Evolutionary conservation across 1,140 invertebrate genomes (phyloP).

Genomic region (Neodiprion lecontei): DNA sequence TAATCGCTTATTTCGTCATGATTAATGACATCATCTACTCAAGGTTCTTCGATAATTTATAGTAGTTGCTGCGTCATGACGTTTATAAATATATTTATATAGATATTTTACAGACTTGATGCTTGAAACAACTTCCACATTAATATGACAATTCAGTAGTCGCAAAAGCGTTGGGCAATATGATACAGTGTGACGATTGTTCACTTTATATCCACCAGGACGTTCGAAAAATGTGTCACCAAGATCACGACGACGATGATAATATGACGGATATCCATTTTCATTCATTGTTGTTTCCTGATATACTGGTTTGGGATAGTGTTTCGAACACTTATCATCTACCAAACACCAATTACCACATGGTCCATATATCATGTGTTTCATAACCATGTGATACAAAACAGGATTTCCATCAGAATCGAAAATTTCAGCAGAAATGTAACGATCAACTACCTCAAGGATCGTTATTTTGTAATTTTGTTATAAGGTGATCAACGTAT

Average conservation of each 20-base stretch:
- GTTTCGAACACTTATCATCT: constrained; percentile 32
- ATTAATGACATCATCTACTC: constrained; percentile 16
- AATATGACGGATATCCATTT: constrained; percentile 57
- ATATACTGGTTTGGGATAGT: constrained; percentile 34
- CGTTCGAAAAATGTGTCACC: constrained; percentile 12
- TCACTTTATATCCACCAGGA: neutral
- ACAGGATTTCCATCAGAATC: constrained; percentile 35
- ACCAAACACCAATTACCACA: constrained; percentile 39
- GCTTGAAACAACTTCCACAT: constrained; percentile 23
- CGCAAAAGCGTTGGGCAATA: constrained; percentile 20
- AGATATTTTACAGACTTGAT: constrained; percentile 27
- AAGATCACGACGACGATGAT: constrained; percentile 40
- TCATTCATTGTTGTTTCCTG: constrained; percentile 41
- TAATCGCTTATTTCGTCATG: constrained; percentile 27
- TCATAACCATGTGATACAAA: constrained; percentile 38
- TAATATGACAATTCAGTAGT: constrained; percentile 25
- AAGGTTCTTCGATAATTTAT: constrained; percentile 11
- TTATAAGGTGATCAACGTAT: constrained; percentile 51
- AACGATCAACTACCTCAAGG: constrained; percentile 24
- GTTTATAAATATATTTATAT: constrained; percentile 30
- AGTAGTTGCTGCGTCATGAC: constrained; percentile 21
- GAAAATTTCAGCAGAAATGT: constrained; percentile 56
- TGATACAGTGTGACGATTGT: constrained; percentile 23
- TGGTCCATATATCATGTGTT: constrained; percentile 47
- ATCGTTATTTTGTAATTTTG: constrained; percentile 43